phyloP scores from a whole-genome alignment of 2,888 invertebrate genomes.

The Cosmorhoe ocellata region DNA sequence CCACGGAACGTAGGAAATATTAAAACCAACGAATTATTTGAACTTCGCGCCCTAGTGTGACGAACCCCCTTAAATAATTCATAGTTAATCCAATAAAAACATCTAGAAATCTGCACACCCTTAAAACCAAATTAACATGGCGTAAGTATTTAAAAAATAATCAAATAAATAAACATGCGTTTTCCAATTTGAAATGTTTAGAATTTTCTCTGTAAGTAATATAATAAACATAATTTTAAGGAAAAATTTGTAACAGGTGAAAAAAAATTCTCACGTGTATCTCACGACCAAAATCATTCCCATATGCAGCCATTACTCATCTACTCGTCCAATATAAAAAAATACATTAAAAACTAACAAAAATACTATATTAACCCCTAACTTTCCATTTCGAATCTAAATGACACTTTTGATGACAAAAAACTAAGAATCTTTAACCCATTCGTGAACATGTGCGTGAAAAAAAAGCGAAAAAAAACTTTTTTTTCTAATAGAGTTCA shows the following conservation, averaged over 20 bases:
- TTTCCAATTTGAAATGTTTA: too few relatives aligned
- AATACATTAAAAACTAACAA: slow-evolving; percentile 45
- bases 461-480: slow-evolving; percentile 44
- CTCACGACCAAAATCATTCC: slow-evolving; percentile 64
- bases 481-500: slow-evolving; percentile 63
- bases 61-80: too few relatives aligned
- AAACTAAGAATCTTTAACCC: slow-evolving; percentile 61
- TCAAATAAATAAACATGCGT: too few relatives aligned
- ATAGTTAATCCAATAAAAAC: too few relatives aligned
- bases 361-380: slow-evolving; percentile 73
- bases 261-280: slow-evolving; percentile 72
- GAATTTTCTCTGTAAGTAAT: too few relatives aligned
- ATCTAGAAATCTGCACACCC: too few relatives aligned
- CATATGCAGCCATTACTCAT: slow-evolving; percentile 75
- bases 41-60: too few relatives aligned
- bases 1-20: too few relatives aligned
- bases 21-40: too few relatives aligned
- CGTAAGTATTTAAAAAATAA: too few relatives aligned
- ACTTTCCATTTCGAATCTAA: slow-evolving; percentile 76
- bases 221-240: too few relatives aligned
- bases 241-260: slow-evolving; percentile 26
- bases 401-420: slow-evolving; percentile 60
- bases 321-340: slow-evolving; percentile 42
- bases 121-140: too few relatives aligned
- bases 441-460: slow-evolving; percentile 64